Base-by-base conservation (phyloP, 1,140 invertebrate genomes). In the Phthorimaea operculella region DNA sequence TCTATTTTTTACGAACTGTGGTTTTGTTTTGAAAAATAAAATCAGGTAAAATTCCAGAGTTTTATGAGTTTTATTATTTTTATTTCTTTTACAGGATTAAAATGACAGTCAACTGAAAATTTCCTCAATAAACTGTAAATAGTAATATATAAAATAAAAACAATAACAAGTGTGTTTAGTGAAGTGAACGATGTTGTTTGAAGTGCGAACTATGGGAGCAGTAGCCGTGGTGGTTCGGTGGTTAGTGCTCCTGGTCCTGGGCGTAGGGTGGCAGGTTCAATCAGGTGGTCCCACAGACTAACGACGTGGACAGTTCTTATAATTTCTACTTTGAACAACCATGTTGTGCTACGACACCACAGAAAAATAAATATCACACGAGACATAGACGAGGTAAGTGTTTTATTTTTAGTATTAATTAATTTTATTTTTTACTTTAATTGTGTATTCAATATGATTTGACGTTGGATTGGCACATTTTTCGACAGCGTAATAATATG, bases 211-310 rank as follows among this genome's bases (percentile, higher is more conserved):
- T 81, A 79, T 84, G 69, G 65, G 68, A 55, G 68, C 66, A 8
- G 59, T 76, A 48, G 63, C 66, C 21, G 60, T 83, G 48, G 62
- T 71, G 58, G 59, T 82, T 11, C 72, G 78, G 54, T 84, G 77
- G 77, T 67, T 72, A 8, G 50, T 77, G 17, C 72, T 79, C 53
- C 54, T 79, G 39, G 65, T 80, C 6, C 62, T 83, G 14, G 73
- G 77, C 3, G 60, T 83, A 9, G 78, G 80, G 36, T 85, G 72
- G 74, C 76, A 81, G 59, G 91, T 90, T 60, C 93, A 92, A 90
- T 87, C 74, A 93, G 89, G 78, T 89, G 79, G 66, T 93, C 91
- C 87, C 90, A 88, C 84, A 91, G 76, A 86, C 79, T 74, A 83
- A 78, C 10, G 72, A 72, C 66, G 74, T 84, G 61, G 88, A 89